Base-by-base conservation (phyloP, 2,888 invertebrate species). In the Listrodromus nycthemerus region DNA sequence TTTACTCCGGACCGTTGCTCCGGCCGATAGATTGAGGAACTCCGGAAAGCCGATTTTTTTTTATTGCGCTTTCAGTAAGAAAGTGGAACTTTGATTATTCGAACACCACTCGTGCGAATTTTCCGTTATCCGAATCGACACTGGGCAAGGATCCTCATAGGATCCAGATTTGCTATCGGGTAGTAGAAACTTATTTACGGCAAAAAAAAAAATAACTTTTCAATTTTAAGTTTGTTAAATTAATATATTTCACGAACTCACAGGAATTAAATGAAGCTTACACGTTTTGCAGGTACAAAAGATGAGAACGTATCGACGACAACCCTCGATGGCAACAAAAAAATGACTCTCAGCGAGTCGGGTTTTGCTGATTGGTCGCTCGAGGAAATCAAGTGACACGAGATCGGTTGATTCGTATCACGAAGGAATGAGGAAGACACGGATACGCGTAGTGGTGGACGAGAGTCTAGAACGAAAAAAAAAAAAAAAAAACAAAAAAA, bases 361-460 rank as follows among this genome's bases (percentile, higher is more conserved):
- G 24, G 24, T 24, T 4, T 21, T 24, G 55, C 21, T 24, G 55
- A 55, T 55, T 55, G 21, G 55, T 24, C 55, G 21, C 21, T 21
- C 19, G 37, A 66, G 21, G 19, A 66, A 37, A 41, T 37, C 66
- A 13, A 37, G 19, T 30, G 66, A 66, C 66, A 41, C 66, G 77
- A 41, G 27, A 30, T 37, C 37, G 55, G 30, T 63, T 19, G 45
- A 48, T 74, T 48, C 58, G 45, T 63, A 58, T 70, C 21, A 37
- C 52, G 61, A 66, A 61, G 45, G 48, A 77, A 76, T 70, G 52
- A 69, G 37, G 52, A 45, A 58, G 70, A 76, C 48, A 76, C 48
- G 74, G 83, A 79, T 76, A 48, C 80, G 65, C 69, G 55, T 21
- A 63, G 65, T 74, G 75, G 75, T 61, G 50, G 33, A 65, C 10